Base-by-base conservation (phyloP, 2,888 invertebrate species). In the Oscheius sp. region DNA sequence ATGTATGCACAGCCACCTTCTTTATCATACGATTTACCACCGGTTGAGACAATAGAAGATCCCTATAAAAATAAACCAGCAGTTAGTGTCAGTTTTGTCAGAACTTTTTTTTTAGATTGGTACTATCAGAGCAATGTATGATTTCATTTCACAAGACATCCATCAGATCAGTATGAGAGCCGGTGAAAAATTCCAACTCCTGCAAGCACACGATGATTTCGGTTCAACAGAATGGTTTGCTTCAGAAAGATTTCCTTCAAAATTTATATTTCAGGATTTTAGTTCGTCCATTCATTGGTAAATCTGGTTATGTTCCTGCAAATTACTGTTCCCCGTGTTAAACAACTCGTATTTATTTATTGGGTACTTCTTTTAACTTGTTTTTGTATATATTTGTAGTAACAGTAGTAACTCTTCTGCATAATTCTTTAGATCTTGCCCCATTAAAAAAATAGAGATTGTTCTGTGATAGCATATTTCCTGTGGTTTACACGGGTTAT, bases 141-240 rank as follows among this genome's bases (percentile, higher is more conserved):
- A 82, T 30, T 82, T 82, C 66, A 33, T 68, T 20, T 82, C 82
- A 3, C 74, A 69, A 41, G 80, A 78, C 38, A 63, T 69, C 2
- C 76, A 80, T 71, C 82, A 82, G 66, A 66, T 82, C 22, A 66
- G 57, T 22, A 67, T 82, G 26, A 59, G 47, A 2, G 80, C 77
- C 24, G 77, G 78, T 1, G 81, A 82, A 51, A 38, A 70, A 2
- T 17, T 67, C 22, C 41, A 45, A 20, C 59, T 67, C 5, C 36
- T 67, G n/a, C 30, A 61, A 59, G 61, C 68, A 47, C 74, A 76
- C 28, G 82, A 82, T 44, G 80, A 82, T 38, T 78, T 75, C 28
- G 80, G 82, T 14, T 82, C 81, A 49, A 63, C 69, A 4, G 81
- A 82, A 68, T 82, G 82, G 82, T n/a, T n/a, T n/a, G n/a, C n/a